Evolutionary conservation across 2,888 invertebrate genomes (phyloP), one percentile per base, ranked within the genome.

Genomic region (Sussaba pulchella): DNA sequence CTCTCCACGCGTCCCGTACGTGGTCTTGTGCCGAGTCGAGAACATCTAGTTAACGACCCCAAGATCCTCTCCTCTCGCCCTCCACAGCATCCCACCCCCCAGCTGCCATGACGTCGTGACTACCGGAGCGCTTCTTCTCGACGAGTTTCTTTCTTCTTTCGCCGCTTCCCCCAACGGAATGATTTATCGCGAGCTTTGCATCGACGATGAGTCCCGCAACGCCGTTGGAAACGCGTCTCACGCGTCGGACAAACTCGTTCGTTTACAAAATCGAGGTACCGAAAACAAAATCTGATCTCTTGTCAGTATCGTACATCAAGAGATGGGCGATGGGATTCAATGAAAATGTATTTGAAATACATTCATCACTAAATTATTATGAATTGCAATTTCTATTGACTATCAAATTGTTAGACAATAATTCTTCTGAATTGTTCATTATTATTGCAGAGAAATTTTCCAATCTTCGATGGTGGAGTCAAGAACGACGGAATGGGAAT

Each of bases 41-140:
- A 57, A 54, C 43, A 41, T 9, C 57, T 21, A 12, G 57, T 57
- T 70, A 70, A 70, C 70, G 70, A 70, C 26, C 57, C 43, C n/a
- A n/a, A n/a, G n/a, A n/a, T n/a, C n/a, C n/a, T n/a, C n/a, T n/a
- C n/a, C n/a, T n/a, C n/a, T n/a, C n/a, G n/a, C n/a, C n/a, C n/a
- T n/a, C n/a, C n/a, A n/a, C n/a, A n/a, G n/a, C n/a, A n/a, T n/a
- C n/a, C n/a, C n/a, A n/a, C n/a, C n/a, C n/a, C n/a, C n/a, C n/a
- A n/a, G n/a, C n/a, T n/a, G n/a, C n/a, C n/a, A n/a, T n/a, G n/a
- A n/a, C 26, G 31, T 57, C 57, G 54, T 57, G 70, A 57, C 54
- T 54, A n/a, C 36, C 43, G 10, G 59, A 14, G 41, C 43, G 17
- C 26, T 24, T 19, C n/a, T 5, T 10, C 12, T n/a, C n/a, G n/a